Evolutionary conservation across 2,113 vertebrate genomes (phyloP).

Genomic region (Paramisgurnus dabryanus): DNA sequence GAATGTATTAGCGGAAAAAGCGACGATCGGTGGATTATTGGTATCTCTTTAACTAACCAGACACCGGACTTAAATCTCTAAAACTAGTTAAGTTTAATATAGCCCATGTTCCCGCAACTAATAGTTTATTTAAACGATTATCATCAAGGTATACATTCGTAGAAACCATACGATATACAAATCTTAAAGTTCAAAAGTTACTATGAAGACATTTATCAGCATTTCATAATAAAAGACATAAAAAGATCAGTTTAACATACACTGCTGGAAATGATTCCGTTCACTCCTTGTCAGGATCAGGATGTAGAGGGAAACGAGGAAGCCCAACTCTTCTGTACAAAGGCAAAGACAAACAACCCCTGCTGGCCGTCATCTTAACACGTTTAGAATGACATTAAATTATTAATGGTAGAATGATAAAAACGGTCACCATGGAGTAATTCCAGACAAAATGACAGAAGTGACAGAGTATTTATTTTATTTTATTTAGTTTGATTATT

Average conservation of each 20-base stretch:
- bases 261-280: neutral
- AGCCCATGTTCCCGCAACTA: too few species aligned
- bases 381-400: constrained; percentile 22
- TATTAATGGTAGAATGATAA: constrained; percentile 30
- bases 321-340: neutral
- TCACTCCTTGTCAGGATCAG: neutral
- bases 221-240: neutral
- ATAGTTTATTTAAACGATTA: too few species aligned
- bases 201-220: neutral
- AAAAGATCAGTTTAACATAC: neutral
- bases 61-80: too few species aligned
- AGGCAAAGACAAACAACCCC: neutral
- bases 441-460: neutral
- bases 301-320: neutral
- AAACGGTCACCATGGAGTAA: neutral
- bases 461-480: too few species aligned
- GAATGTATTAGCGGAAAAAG: too few species aligned
- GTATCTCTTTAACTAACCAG: too few species aligned
- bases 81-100: too few species aligned
- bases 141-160: neutral
- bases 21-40: too few species aligned
- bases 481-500: too few species aligned
- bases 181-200: too few species aligned
- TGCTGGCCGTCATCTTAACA: neutral
- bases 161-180: neutral